Base-by-base conservation (phyloP, 2,113 vertebrate species). In the Cyanistes caeruleus region DNA sequence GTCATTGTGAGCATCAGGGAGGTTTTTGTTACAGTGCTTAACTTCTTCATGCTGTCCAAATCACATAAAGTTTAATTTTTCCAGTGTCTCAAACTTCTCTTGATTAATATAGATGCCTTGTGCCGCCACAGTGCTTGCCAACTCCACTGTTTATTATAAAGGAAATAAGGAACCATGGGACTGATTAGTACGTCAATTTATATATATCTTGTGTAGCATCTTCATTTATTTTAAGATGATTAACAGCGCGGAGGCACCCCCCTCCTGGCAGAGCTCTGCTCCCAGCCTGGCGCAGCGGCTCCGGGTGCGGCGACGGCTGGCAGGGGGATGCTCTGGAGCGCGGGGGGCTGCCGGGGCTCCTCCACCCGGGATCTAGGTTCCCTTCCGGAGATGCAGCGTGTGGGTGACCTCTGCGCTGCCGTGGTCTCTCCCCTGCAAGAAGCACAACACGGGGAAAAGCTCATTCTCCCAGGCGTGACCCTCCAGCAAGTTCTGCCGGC, bases 321-420 rank as follows among this genome's bases (percentile, higher is more conserved):
- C 70, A n/a, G 87, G 48, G 92, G 95, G 70, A 73, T 11, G 79
- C 87, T 76, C 79, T 69, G 46, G 90, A 89, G 65, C 19, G 0
- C 2, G 3, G 60, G 44, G 62, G 43, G 72, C 83, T 37, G 87
- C 67, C 5, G 3, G 76, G 83, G 86, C 63, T 89, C 39, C 84
- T 75, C 74, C 2, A 1, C 39, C 83, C 92, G 4, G 98, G 97
- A 97, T 98, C 98, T 98, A 99, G 98, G 98, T 98, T 98, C 98
- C 98, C 98, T 99, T 99, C 98, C 98, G 98, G 97, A 98, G 98
- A 98, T 97, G 99, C 98, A 98, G 98, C 95, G 98, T 98, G 97
- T 97, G 99, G 98, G 97, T 94, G 92, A 98, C 92, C 95, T 98
- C 98, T n/a, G 98, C 87, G 91, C 97, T 94, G 94, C 98, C 97